Conservation (phyloP, 2,888 invertebrate genomes). For the Priocnemis perturbator region DNA sequence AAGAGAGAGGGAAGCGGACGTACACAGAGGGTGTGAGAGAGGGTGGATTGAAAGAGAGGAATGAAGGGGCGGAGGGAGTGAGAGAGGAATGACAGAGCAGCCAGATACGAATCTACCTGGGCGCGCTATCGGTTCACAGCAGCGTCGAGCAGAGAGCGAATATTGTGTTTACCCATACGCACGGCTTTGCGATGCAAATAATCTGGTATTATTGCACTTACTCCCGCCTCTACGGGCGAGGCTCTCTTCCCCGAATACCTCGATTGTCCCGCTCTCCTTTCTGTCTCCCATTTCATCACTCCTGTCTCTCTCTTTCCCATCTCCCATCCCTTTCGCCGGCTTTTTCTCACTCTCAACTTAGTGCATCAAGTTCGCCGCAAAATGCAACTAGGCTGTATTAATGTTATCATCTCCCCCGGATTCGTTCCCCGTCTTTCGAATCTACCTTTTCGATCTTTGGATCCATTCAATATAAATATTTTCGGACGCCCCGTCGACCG, state of each 20-base stretch:
- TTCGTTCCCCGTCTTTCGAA: too few relatives aligned
- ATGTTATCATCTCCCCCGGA: too few relatives aligned
- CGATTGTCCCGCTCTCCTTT: slow-evolving; percentile 28
- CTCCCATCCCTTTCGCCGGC: background rate
- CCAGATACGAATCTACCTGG: slow-evolving; percentile 64
- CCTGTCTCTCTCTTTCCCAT: background rate
- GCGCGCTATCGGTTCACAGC: slow-evolving; percentile 61
- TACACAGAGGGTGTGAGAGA: slow-evolving; percentile 12
- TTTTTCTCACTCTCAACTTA: too few relatives aligned
- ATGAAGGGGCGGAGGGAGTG: slow-evolving; percentile 11
- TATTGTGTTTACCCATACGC: slow-evolving; percentile 75
- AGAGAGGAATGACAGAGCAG: slow-evolving; percentile 29
- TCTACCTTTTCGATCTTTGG: too few relatives aligned
- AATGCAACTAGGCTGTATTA: too few relatives aligned
- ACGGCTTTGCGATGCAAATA: slow-evolving; percentile 75
- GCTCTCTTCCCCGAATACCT: slow-evolving; percentile 50
- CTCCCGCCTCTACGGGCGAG: slow-evolving; percentile 57
- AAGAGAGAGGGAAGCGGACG: slow-evolving; percentile 25
- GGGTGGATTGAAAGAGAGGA: slow-evolving; percentile 51
- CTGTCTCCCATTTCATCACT: background rate
- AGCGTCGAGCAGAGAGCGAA: slow-evolving; percentile 72
- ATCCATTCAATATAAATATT: slow-evolving; percentile 47
- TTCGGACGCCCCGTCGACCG: slow-evolving; percentile 12
- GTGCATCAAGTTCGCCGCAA: too few relatives aligned
- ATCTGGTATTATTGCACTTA: slow-evolving; percentile 76